A percentile compares a stretch with the other conserved stretches of the same genome.
These are phyloP conservation scores for Conger conger DNA, from an alignment of 2,113 vertebrate genomes.

Conservation along the genomic window DNA sequence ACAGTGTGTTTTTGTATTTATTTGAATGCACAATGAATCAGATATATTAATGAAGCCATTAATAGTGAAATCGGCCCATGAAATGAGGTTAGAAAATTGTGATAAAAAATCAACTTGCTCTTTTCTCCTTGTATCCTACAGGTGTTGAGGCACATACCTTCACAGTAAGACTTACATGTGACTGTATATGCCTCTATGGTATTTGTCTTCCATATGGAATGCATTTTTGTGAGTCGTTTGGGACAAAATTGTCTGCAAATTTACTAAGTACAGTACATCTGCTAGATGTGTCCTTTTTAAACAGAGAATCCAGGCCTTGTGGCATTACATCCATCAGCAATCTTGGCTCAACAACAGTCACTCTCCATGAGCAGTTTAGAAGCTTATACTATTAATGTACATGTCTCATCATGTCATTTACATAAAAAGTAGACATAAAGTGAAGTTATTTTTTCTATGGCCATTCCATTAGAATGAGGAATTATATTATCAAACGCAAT, in stretches of 20 bases:
- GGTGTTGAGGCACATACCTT: too few relatives aligned
- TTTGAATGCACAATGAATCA: background rate
- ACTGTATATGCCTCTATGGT: too few relatives aligned
- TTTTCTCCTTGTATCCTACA: too few relatives aligned
- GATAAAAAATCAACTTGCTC: too few relatives aligned
- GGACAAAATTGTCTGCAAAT: too few relatives aligned
- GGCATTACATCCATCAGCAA: background rate
- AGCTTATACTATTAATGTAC: background rate
- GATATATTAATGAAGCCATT: background rate
- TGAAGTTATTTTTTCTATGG: background rate
- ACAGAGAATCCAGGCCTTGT: background rate
- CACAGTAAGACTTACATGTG: too few relatives aligned
- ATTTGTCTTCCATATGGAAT: too few relatives aligned
- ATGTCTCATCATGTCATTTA: conserved; percentile 16
- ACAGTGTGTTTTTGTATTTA: background rate
- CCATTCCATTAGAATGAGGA: background rate
- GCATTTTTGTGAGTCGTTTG: too few relatives aligned
- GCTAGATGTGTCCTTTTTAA: background rate
- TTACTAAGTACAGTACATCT: conserved; percentile 11
- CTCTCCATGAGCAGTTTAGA: background rate
- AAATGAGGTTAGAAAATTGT: background rate
- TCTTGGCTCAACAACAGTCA: background rate
- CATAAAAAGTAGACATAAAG: conserved; percentile 3
- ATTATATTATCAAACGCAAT: background rate
- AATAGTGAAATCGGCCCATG: background rate